Conservation (phyloP, 2,113 vertebrate species). For the Hypocryptadius cinnamomeus region DNA sequence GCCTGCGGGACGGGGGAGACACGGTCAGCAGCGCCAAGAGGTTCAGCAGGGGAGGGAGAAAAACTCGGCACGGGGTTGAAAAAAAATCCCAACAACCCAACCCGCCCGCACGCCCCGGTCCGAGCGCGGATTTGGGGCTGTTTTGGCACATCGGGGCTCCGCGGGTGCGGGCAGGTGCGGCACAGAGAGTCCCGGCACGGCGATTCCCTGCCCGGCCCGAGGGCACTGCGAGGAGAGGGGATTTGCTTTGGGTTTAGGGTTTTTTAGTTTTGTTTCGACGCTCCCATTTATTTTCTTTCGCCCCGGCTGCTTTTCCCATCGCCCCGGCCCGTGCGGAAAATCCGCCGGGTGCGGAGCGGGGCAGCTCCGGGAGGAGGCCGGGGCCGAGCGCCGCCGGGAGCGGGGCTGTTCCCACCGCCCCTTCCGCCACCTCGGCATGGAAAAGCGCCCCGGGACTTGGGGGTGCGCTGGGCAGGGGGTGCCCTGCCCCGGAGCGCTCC, state of each 20-base stretch:
- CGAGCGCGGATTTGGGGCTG: fast-evolving
- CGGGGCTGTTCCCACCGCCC: neutral
- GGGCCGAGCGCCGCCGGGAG: neutral
- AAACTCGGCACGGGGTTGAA: neutral
- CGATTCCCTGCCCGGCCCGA: neutral
- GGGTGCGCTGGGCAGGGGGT: neutral
- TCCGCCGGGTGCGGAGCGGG: neutral
- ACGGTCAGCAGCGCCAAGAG: neutral
- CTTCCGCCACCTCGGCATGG: neutral
- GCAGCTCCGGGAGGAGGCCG: neutral
- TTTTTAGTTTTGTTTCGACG: neutral
- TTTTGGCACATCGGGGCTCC: neutral
- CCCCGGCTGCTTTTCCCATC: neutral
- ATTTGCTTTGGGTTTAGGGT: fast-evolving
- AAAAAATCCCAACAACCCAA: neutral
- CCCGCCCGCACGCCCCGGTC: fast-evolving
- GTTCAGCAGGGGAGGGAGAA: neutral
- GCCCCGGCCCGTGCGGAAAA: neutral
- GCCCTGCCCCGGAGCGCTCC: neutral
- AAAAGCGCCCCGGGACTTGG: neutral
- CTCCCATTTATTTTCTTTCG: neutral
- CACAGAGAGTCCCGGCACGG: neutral
- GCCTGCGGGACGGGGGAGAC: conserved; percentile 68
- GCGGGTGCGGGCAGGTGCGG: conserved; percentile 23
- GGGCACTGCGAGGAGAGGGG: neutral